A percentile compares a stretch with the other conserved stretches of the same genome.
phyloP scores from a whole-genome alignment of 2,797 vertebrate genomes.

The Sebastes vulpes region DNA sequence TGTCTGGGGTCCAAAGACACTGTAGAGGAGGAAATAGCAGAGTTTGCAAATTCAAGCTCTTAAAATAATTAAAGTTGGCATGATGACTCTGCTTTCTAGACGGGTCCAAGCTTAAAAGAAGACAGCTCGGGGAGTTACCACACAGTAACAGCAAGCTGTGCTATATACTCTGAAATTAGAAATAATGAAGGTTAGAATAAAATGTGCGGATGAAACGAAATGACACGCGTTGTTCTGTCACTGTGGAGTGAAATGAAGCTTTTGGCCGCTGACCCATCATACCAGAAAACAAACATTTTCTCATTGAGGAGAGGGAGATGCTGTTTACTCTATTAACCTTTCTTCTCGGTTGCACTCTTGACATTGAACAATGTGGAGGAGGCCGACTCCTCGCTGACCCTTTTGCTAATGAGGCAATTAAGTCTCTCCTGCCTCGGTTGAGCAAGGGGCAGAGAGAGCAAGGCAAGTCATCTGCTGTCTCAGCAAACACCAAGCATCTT shows the following conservation, averaged over 20 bases:
- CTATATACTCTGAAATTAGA: conserved; percentile 32
- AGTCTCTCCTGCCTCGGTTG: conserved; percentile 78
- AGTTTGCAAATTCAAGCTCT: conserved; percentile 83
- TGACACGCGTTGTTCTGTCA: conserved; percentile 41
- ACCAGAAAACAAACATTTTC: conserved; percentile 57
- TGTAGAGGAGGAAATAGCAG: conserved; percentile 72
- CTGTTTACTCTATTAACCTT: conserved; percentile 85
- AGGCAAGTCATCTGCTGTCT: conserved; percentile 82
- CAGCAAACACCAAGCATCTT: conserved; percentile 81
- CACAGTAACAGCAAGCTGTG: conserved; percentile 45
- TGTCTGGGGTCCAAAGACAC: conserved; percentile 70
- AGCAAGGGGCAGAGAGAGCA: conserved; percentile 67
- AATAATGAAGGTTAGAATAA: conserved; percentile 42
- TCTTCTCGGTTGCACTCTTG: conserved; percentile 82
- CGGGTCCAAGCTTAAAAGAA: conserved; percentile 56
- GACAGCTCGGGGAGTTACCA: conserved; percentile 55
- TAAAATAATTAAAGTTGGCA: conserved; percentile 87
- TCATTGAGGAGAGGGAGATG: conserved; percentile 69
- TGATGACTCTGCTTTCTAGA: conserved; percentile 71
- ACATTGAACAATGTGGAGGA: conserved; percentile 84
- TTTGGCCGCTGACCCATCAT: conserved; percentile 48
- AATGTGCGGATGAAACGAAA: conserved; percentile 43
- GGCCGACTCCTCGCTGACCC: conserved; percentile 71
- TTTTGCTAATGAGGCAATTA: conserved; percentile 88
- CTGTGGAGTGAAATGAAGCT: conserved; percentile 35